Evolutionary conservation across 2,888 invertebrate species (phyloP), one percentile per base, ranked within the genome.

Genomic region (Drosophila falleni): DNA sequence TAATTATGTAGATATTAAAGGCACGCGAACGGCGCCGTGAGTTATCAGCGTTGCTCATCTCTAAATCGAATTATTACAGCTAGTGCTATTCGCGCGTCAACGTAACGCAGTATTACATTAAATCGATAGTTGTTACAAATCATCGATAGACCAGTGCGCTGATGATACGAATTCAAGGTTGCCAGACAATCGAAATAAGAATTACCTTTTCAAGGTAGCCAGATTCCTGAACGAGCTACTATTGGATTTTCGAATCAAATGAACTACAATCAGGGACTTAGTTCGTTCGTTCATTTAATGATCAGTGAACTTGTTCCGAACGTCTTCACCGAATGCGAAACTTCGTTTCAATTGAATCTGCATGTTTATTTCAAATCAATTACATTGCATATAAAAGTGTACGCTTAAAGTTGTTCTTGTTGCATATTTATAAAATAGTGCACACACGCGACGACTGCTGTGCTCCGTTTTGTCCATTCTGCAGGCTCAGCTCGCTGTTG

Each of bases 391-490:
- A 74, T 64, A 87, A 82, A 84, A 87, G 68, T 78, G 65, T 44
- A 49, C 19, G 49, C 37, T 37, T 37, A 15, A 8, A 39, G 55
- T 42, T 46, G 49, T 16, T n/a, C 8, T 10, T 51, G 51, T 59
- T 78, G 69, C 68, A 31, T 16, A 16, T 71, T 86, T 92, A 92
- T 85, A 92, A 91, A 86, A 92, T 91, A 58, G 91, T 90, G 90
- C 92, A 92, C 47, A 92, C 90, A 74, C 91, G 91, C 44, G 92
- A 92, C 59, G 91, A 89, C 59, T 90, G 89, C 61, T 87, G 75
- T 50, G 61, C 82, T 35, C 71, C 72, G 33, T 74, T 75, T 31
- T 71, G 71, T n/a, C 50, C 80, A 54, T 73, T 84, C 76, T 59
- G 86, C 72, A 78, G 73, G 71, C 79, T 90, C 59, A 77, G 77